Conservation (phyloP, 2,888 invertebrate species). For the Tachina grossa region DNA sequence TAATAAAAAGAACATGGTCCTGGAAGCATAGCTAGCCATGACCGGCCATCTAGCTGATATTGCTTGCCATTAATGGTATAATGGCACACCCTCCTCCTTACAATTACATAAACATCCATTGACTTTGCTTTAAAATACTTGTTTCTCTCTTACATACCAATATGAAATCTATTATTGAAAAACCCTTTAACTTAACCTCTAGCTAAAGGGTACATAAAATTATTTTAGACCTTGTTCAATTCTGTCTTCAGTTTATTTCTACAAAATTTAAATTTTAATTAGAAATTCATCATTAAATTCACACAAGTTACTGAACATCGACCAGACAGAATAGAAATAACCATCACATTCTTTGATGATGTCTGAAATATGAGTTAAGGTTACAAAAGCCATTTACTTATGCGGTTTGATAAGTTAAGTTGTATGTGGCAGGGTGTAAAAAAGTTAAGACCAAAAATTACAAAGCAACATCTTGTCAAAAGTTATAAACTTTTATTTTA, state of each 20-base stretch:
- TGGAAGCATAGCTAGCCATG: too few species aligned
- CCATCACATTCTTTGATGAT: slow-evolving; percentile 27
- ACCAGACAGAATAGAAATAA: slow-evolving; percentile 1
- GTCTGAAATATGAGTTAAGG: slow-evolving; percentile 50
- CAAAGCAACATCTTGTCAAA: slow-evolving; percentile 75
- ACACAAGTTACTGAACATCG: slow-evolving; percentile 29
- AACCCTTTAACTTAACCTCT: too few species aligned
- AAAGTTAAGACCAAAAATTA: slow-evolving; percentile 23
- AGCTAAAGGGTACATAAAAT: neutral
- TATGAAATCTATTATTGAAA: too few species aligned
- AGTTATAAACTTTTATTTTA: slow-evolving; percentile 77
- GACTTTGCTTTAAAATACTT: too few species aligned
- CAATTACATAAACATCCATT: too few species aligned
- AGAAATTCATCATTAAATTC: slow-evolving; percentile 30
- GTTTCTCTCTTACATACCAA: too few species aligned
- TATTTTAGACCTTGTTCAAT: neutral
- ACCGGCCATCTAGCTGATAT: too few species aligned
- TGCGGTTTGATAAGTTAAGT: slow-evolving; percentile 56
- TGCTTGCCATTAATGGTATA: too few species aligned
- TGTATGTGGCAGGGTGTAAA: slow-evolving; percentile 19
- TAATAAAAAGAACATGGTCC: too few species aligned
- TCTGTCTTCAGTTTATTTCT: neutral
- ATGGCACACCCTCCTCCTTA: too few species aligned
- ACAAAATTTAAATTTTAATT: slow-evolving; percentile 14
- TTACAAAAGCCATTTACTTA: slow-evolving; percentile 60